phyloP scores from a whole-genome alignment of 2,797 vertebrate genomes.

The Gymnocypris eckloni region DNA sequence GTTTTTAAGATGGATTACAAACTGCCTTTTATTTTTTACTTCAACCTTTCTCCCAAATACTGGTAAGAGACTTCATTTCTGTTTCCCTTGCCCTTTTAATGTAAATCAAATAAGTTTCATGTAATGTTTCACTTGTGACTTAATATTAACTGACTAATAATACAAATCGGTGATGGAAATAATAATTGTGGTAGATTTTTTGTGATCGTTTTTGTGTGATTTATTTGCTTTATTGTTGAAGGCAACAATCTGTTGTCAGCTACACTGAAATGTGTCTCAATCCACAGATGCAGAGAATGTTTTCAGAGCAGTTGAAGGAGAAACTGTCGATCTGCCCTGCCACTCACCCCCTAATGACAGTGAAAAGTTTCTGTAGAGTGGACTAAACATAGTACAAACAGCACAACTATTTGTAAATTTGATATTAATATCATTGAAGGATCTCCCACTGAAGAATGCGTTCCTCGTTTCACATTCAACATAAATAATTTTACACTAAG shows the following conservation, averaged over 20 bases:
- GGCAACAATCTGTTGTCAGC: neutral
- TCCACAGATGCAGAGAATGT: slow-evolving; percentile 39
- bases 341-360: accelerated
- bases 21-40: neutral
- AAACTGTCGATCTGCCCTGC: slow-evolving; percentile 34
- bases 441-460: accelerated
- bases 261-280: neutral
- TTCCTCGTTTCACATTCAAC: neutral
- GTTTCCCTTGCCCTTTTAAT: neutral
- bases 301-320: slow-evolving; percentile 29
- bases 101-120: neutral
- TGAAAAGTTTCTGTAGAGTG: neutral
- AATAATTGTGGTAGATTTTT: neutral
- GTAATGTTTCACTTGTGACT: neutral
- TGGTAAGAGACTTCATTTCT: slow-evolving; percentile 13
- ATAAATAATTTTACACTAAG: neutral
- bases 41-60: neutral
- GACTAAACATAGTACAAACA: neutral
- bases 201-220: neutral
- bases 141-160: neutral
- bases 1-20: neutral
- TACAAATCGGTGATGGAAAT: neutral
- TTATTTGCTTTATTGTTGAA: neutral
- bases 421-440: accelerated
- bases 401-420: neutral